Base-by-base conservation (phyloP, 2,113 vertebrate genomes). In the Anoura caudifer region DNA sequence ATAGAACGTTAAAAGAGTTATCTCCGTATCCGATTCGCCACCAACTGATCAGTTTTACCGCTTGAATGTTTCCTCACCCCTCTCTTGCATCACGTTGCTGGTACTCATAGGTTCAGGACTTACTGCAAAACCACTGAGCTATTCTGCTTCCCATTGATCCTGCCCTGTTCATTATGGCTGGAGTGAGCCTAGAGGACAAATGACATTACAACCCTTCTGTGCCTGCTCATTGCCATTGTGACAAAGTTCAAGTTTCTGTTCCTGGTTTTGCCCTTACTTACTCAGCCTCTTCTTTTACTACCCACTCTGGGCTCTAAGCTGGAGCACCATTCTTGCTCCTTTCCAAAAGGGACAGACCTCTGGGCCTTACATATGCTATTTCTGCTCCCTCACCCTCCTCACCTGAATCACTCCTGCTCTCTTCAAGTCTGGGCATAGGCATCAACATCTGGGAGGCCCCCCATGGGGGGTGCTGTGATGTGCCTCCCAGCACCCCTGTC, bases 181-280 rank as follows among this genome's bases (percentile, higher is more conserved):
- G 43, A 31, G 22, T 9, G 22, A 73, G 36, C 22, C 79, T 22
- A 45, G 59, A 65, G 47, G 65, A 38, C 28, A n/a, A 36, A 61
- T 36, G 47, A 81, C 20, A 38, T 1, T 15, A 7, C 12, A 24
- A 26, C 15, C 36, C 41, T 67, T 56, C 12, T 6, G 5, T 22
- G 77, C 13, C n/a, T 50, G 33, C 79, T 87, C 52, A 26, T 31
- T 13, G 45, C 38, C 59, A 0, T 5, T 22, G 80, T 43, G 16
- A 82, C 45, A 24, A 82, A 77, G 67, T 33, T 88, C 59, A 61
- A 31, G 12, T 47, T 77, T 96, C 65, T 56, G 45, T 80, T 36
- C 17, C 14, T 19, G 6, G 20, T 52, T 82, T 72, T 65, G 4
- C 24, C 28, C 20, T 86, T 52, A 38, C 36, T 28, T 45, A 45